A percentile compares a stretch with the other conserved stretches of the same genome.
Conservation (phyloP, 2,113 vertebrate species). For the Boleophthalmus pectinirostris region DNA sequence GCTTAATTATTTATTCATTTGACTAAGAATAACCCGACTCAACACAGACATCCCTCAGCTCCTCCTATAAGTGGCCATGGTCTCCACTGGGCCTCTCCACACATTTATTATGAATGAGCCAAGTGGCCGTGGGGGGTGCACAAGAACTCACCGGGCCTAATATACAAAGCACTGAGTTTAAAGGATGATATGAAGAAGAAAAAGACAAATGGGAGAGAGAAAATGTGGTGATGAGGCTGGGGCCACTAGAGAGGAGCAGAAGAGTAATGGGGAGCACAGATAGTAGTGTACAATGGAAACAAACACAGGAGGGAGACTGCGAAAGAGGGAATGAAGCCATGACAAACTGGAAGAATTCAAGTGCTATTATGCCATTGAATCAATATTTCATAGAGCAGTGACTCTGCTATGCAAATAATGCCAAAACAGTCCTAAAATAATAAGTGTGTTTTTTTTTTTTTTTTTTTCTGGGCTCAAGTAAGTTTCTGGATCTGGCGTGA, state of each 20-base stretch:
- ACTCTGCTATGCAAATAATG: not conserved
- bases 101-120: conserved; percentile 48
- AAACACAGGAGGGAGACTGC: not conserved
- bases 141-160: conserved; percentile 6
- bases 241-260: not conserved
- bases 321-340: conserved; percentile 1
- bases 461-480: not conserved
- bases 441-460: too few relatives aligned
- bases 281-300: conserved; percentile 15
- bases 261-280: conserved; percentile 17
- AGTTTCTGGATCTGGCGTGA: too few relatives aligned
- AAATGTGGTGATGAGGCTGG: not conserved
- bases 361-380: not conserved
- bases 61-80: conserved; percentile 7
- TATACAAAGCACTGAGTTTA: conserved; percentile 13
- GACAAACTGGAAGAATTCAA: conserved; percentile 13
- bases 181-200: conserved; percentile 2
- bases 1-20: not conserved
- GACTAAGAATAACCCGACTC: not conserved
- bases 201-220: not conserved
- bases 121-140: conserved; percentile 9
- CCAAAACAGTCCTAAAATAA: not conserved
- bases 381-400: not conserved
- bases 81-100: conserved; percentile 11
- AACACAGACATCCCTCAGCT: not conserved